Evolutionary conservation across 2,797 vertebrate species (phyloP).

Genomic region (Vultur gryphus): DNA sequence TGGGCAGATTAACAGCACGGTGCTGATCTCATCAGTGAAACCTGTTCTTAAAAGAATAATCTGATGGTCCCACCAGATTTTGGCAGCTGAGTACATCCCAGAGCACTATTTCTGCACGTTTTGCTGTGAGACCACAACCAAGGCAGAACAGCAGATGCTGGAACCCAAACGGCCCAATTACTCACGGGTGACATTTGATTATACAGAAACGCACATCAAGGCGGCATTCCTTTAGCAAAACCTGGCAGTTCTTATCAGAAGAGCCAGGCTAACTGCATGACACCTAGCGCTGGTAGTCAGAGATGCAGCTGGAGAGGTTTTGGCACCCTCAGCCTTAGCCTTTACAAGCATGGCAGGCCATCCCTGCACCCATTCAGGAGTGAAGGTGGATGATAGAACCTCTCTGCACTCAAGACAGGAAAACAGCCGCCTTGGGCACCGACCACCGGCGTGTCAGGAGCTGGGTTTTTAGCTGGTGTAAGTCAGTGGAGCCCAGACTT

Average conservation of each 20-base stretch:
- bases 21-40: background rate
- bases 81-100: background rate
- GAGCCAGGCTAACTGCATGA: background rate
- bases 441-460: background rate
- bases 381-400: too few species aligned
- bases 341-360: background rate
- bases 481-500: background rate
- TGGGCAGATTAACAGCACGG: background rate
- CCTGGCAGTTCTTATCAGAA: background rate
- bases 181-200: background rate
- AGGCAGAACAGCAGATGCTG: background rate
- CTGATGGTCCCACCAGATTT: background rate
- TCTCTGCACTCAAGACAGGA: too few species aligned
- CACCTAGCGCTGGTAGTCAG: background rate
- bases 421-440: background rate
- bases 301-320: background rate
- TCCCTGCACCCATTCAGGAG: background rate
- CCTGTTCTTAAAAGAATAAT: background rate
- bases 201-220: background rate
- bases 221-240: background rate
- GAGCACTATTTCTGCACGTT: background rate
- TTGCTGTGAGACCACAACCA: background rate
- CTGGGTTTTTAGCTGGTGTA: background rate
- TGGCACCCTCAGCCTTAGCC: background rate
- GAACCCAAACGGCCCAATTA: background rate